Base-by-base conservation (phyloP, 2,797 vertebrate genomes). In the Pogonophryne albipinna region DNA sequence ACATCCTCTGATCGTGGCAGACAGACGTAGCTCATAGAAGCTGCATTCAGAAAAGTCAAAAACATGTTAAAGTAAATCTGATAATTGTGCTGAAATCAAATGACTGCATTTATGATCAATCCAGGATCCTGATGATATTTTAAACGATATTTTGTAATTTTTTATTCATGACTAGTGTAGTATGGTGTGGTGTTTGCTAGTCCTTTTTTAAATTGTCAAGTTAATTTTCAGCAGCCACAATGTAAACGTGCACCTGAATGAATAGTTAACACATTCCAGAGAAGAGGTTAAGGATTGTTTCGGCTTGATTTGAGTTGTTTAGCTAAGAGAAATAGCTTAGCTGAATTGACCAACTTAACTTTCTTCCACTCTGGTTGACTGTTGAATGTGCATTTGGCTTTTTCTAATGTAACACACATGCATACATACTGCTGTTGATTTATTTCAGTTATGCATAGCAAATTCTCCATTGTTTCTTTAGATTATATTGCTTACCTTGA, bases 1-100 rank as follows among this genome's bases (percentile, higher is more conserved):
- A 96, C 96, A 98, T 97, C 76, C 86, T 94, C 85, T 85, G 71
- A 79, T 45, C 45, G 23, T 70, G 61, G n/a, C 17, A 38, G 57
- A 34, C 46, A 55, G 62, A 74, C 42, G 71, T 63, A 59, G 49
- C 51, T 76, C 89, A 91, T 84, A 91, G 77, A 91, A 69, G 55
- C 91, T 83, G 75, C 45, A 76, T 38, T 38, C 17, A 20, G 45
- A 80, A 45, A 65, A 66, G 50, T 0, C 34, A 17, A 52, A 14
- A 59, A 45, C 19, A 44, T 41, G 10, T 27, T 27, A 27, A 5
- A 27, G 27, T 27, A 4, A 27, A 27, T 27, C 27, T 27, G 27
- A 27, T 27, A 27, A 27, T 27, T 27, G 4, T 5, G 27, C 27
- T 27, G 27, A 27, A 27, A 27, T 27, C 27, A 27, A 4, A 27